A percentile compares a stretch with the other conserved stretches of the same genome.
phyloP scores from a whole-genome alignment of 2,888 invertebrate species.

The Chrysolina americana region DNA sequence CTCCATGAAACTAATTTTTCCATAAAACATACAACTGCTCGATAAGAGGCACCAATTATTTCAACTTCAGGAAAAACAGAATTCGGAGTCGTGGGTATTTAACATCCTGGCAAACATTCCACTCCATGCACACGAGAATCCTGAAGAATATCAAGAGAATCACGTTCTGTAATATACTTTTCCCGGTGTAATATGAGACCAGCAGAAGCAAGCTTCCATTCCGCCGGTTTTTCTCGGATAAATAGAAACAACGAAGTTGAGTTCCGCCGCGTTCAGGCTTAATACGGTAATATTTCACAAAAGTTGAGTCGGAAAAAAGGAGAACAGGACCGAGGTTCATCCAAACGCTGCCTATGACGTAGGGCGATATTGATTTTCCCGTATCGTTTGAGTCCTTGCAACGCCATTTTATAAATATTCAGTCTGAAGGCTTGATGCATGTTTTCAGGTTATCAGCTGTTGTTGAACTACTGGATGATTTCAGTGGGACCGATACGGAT shows the following conservation, averaged over 20 bases:
- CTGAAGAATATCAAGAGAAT: constrained; percentile 1
- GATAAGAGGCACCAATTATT: no score
- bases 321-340: constrained; percentile 55
- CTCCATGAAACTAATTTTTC: no score
- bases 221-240: constrained; percentile 35
- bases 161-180: constrained; percentile 7
- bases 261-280: constrained; percentile 39
- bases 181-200: constrained; percentile 9
- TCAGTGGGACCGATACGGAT: not conserved
- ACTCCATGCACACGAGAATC: not conserved
- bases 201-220: constrained; percentile 17
- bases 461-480: not conserved
- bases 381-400: constrained; percentile 37
- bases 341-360: constrained; percentile 64
- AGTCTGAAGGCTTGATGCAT: not conserved
- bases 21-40: no score
- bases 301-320: constrained; percentile 39
- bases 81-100: not conserved
- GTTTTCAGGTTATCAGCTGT: not conserved
- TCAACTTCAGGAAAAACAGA: not conserved
- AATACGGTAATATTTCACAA: constrained; percentile 46
- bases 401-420: not conserved
- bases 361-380: constrained; percentile 68
- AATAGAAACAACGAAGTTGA: constrained; percentile 43
- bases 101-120: not conserved